Evolutionary conservation across 2,113 vertebrate genomes (phyloP), one percentile per base, ranked within the genome.

Genomic region (Etheostoma cragini): DNA sequence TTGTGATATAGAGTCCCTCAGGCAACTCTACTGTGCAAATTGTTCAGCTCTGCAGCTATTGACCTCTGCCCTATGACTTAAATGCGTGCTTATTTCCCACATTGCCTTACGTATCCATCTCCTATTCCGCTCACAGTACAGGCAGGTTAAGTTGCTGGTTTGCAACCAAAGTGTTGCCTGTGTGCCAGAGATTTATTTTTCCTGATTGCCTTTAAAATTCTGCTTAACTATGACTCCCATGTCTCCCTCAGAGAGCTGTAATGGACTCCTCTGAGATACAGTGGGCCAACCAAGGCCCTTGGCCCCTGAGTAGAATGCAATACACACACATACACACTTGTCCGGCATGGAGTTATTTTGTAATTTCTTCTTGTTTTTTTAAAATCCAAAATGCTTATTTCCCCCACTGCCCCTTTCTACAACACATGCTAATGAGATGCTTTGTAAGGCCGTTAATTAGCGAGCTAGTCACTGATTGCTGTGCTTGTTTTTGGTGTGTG

Each of bases 361-460:
- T 87, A 82, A 89, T 83, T 97, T 96, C 95, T 96, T 81, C 80
- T 69, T 70, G 64, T 86, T 73, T 84, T 88, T 38, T 78, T 79
- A 53, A 49, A 47, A 78, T 88, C 89, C 81, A 89, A 94, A 92
- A 92, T 95, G 95, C 95, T 92, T 88, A 96, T 96, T 96, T 91
- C 71, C 94, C 87, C 82, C 73, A 75, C 83, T 82, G 76, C 81
- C 67, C 80, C 88, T 83, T 77, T 92, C 80, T 87, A 95, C 96
- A 96, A 84, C 91, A 96, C 97, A 98, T 99, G 97, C 97, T 99
- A 99, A 99, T 98, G 96, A 97, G 97, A 96, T 96, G 94, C 96
- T 97, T 97, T 98, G 97, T 97, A 98, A 97, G 96, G 96, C 95
- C 95, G 95, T 96, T 99, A 98, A 99, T 99, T 99, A 97, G 97